Evolutionary conservation across 2,797 vertebrate genomes (phyloP).

Genomic region (Neopelma chrysocephalum): DNA sequence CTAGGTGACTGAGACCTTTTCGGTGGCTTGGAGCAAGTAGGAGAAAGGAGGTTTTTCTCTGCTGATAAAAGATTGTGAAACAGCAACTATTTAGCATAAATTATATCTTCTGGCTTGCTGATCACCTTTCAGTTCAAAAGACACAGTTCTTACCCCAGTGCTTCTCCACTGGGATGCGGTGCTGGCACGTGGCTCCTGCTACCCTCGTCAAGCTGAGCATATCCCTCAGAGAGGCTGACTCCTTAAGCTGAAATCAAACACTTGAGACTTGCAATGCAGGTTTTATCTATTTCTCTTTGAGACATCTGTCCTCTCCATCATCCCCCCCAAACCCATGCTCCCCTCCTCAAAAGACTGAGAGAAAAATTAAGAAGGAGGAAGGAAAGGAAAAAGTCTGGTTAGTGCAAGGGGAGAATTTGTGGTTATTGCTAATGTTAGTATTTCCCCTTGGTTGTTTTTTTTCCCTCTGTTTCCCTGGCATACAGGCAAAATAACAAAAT

Average conservation of each 20-base stretch:
- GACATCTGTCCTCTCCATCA: background rate
- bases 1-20: background rate
- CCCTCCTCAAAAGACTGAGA: background rate
- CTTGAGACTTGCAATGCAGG: background rate
- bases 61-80: background rate
- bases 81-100: background rate
- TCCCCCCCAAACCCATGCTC: too few relatives aligned
- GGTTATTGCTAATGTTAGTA: background rate
- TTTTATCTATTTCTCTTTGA: background rate
- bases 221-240: background rate
- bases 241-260: conserved; percentile 50
- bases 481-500: conserved; percentile 71
- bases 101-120: background rate
- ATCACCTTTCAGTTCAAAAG: background rate
- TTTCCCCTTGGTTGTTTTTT: background rate
- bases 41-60: background rate
- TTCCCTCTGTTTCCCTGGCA: background rate
- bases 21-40: background rate
- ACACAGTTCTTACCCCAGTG: background rate
- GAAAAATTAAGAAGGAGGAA: background rate
- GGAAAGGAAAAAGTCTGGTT: background rate
- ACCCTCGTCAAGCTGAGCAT: background rate
- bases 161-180: rapidly evolving
- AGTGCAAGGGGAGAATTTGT: background rate
- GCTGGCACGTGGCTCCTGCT: background rate